Evolutionary conservation across 2,888 invertebrate genomes (phyloP), one percentile per base, ranked within the genome.

Genomic region (Anthrax anthrax): DNA sequence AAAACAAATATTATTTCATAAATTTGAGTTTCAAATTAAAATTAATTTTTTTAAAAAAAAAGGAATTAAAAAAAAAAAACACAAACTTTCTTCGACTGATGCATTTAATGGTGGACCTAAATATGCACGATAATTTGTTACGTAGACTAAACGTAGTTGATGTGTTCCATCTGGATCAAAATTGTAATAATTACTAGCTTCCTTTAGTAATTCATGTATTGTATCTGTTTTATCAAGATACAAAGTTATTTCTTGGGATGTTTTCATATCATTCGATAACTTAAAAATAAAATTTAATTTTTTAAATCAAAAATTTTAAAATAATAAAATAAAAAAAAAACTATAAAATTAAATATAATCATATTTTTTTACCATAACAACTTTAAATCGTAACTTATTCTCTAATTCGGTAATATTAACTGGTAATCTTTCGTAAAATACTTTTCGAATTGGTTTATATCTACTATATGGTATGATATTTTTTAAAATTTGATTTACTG

Each of bases 381-480:
- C 81, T 75, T 87, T 88, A 69, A 97, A 91, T 68, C 92, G 92
- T 67, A 87, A 88, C 70, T 96, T 95, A 72, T 91, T 91, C 68
- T 97, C 96, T 71, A 98, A 77, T 74, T 97, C 97, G 62, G 88
- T 90, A 60, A 97, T 89, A 70, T 88, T 84, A 71, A 97, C 92
- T 67, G 90, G 92, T 67, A 98, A 78, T 72, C 89, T 87, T 73
- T 96, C 95, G 71, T 94, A 96, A 72, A 87, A 96, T 60, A 96
- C 72, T 88, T 92, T 59, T 84, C 83, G 66, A 82, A 81, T 74
- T 89, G 87, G 73, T 94, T 94, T 64, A 83, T 80, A 69, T 82
- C 84, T 49, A 82, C 77, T 58, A 94, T 72, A 63, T 95, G 74
- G 8, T 6, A 23, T 6, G 4, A 23, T 23, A 70, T 94, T 94